These are phyloP conservation scores for Candoia aspera DNA, from an alignment of 2,113 vertebrate species.

Conservation along the genomic window DNA sequence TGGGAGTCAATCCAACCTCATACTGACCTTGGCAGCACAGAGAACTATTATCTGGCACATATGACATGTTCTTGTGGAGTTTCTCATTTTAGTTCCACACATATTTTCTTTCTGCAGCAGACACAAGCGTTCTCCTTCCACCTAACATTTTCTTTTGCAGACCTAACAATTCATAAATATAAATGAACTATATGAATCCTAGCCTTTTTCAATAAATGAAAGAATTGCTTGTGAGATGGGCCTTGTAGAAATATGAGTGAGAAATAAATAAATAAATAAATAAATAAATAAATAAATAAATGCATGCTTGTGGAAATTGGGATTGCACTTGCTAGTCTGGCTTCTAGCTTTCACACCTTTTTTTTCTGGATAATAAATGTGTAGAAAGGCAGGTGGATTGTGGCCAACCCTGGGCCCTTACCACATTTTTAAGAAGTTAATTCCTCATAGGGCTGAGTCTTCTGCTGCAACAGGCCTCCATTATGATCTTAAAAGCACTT, in stretches of 20 bases:
- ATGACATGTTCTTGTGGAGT: conserved; percentile 56
- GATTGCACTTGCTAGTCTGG: not conserved
- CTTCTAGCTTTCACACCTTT: not conserved
- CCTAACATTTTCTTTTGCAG: conserved; percentile 30
- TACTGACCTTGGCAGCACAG: conserved; percentile 60
- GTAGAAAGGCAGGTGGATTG: no score
- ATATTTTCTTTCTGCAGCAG: conserved; percentile 34
- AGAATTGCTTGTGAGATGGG: no score
- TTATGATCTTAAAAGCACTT: no score
- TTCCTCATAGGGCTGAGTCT: no score
- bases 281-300: no score
- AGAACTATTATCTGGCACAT: conserved; percentile 55
- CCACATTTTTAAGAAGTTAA: no score
- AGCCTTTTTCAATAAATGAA: not conserved
- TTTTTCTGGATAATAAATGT: not conserved
- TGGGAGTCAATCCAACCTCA: conserved; percentile 54
- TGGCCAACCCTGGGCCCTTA: not conserved
- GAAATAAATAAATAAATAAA: no score
- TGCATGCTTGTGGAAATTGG: not conserved
- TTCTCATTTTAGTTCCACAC: conserved; percentile 53
- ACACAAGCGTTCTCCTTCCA: conserved; percentile 26
- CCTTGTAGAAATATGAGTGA: no score
- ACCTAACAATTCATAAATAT: not conserved
- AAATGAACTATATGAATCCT: not conserved
- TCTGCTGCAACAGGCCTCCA: no score